phyloP scores from a whole-genome alignment of 2,797 vertebrate species.

The Poeciliopsis gracilis region DNA sequence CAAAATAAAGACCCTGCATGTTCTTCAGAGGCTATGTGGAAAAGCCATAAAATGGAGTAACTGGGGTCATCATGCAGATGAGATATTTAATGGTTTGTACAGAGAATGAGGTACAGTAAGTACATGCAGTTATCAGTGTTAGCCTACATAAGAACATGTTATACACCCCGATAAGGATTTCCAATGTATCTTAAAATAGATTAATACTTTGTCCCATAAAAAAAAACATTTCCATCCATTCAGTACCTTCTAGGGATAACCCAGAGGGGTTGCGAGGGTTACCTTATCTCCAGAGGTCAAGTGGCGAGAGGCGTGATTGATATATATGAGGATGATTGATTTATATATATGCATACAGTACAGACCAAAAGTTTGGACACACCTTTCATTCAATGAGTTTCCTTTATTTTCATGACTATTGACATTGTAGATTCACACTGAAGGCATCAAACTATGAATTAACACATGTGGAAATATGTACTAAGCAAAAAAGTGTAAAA shows the following conservation, averaged over 20 bases:
- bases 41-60: slow-evolving; percentile 81
- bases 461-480: too few relatives aligned
- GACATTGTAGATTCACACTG: too few relatives aligned
- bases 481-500: too few relatives aligned
- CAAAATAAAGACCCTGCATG: slow-evolving; percentile 82
- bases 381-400: too few relatives aligned
- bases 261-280: accelerated
- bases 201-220: neutral
- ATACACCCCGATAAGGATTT: neutral
- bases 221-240: neutral
- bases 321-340: too few relatives aligned
- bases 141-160: neutral
- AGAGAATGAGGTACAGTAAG: slow-evolving; percentile 60
- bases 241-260: too few relatives aligned
- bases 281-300: too few relatives aligned
- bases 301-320: too few relatives aligned
- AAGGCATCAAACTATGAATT: too few relatives aligned
- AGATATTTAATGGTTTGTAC: slow-evolving; percentile 80
- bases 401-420: too few relatives aligned
- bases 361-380: too few relatives aligned
- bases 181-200: neutral
- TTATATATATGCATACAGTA: too few relatives aligned
- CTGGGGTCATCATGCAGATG: slow-evolving; percentile 76
- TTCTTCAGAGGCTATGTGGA: slow-evolving; percentile 82
- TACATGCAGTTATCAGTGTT: slow-evolving; percentile 12